Percentiles rank a stretch among this genome's conserved stretches.
Conservation (phyloP, 2,113 vertebrate genomes). For the Larimichthys crocea region DNA sequence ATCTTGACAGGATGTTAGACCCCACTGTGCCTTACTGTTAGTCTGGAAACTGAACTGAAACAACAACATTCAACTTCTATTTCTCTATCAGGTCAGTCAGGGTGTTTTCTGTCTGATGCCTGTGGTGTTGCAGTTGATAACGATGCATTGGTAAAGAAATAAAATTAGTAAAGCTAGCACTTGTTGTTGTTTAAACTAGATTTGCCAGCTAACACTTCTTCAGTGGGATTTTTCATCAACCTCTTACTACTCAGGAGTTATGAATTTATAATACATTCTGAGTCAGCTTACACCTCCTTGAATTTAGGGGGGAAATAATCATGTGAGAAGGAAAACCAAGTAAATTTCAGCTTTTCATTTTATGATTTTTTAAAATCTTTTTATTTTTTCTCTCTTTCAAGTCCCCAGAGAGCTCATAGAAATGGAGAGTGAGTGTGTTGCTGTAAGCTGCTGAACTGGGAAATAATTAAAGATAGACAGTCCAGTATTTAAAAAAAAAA, state of each 20-base stretch:
- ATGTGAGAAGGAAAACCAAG: neutral
- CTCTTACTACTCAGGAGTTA: neutral
- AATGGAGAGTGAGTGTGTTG: neutral
- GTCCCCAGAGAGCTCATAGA: neutral
- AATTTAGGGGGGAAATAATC: neutral
- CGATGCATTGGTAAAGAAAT: neutral
- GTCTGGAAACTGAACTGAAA: constrained; percentile 18
- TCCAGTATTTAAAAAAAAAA: no score
- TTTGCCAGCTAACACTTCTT: neutral
- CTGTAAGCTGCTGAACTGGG: neutral
- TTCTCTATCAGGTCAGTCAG: neutral
- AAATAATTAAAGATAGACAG: neutral
- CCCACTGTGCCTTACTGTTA: neutral
- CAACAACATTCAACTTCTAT: neutral
- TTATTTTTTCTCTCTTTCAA: neutral
- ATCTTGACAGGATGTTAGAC: constrained; percentile 37
- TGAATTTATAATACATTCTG: no score
- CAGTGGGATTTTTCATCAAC: neutral
- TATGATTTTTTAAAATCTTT: no score
- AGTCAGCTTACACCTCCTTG: neutral
- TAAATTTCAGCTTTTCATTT: neutral
- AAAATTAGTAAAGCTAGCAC: neutral
- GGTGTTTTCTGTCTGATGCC: neutral
- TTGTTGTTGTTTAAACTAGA: neutral
- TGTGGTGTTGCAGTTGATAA: neutral